Evolutionary conservation across 2,113 vertebrate genomes (phyloP).

Genomic region (Monarcha castaneiventris): DNA sequence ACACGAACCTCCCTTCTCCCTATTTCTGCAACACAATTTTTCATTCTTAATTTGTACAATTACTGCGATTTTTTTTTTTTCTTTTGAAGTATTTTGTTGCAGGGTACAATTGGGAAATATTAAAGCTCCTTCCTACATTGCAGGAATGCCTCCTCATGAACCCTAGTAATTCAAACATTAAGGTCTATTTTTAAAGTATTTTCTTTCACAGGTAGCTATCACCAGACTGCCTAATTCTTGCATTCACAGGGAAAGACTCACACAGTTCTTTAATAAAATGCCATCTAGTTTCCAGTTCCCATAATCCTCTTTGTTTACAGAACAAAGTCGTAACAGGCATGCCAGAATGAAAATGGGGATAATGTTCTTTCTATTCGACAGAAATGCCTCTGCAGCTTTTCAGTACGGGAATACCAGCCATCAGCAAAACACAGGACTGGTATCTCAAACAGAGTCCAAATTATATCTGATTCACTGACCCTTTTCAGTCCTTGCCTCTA

Average conservation of each 20-base stretch:
- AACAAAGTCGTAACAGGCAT: conserved; percentile 76
- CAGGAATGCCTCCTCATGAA: neutral
- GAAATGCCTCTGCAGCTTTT: conserved; percentile 78
- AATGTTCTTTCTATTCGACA: conserved; percentile 73
- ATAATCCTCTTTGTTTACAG: conserved; percentile 72
- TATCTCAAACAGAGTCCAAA: conserved; percentile 84
- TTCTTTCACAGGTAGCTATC: conserved; percentile 27
- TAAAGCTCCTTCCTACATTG: neutral
- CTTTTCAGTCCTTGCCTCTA: conserved; percentile 81
- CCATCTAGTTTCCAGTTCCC: conserved; percentile 63
- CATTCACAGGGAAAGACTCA: conserved; percentile 36
- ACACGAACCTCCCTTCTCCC: neutral
- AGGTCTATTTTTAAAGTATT: neutral
- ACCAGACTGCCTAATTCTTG: neutral
- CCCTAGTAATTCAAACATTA: neutral
- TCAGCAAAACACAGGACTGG: conserved; percentile 90
- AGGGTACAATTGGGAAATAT: neutral
- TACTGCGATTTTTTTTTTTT: neutral
- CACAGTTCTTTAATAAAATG: conserved; percentile 66
- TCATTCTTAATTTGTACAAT: neutral
- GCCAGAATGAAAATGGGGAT: conserved; percentile 76
- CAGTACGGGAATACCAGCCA: conserved; percentile 72
- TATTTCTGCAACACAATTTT: neutral
- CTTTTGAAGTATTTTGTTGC: neutral
- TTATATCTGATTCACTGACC: conserved; percentile 92